Base-by-base conservation (phyloP, 1,140 invertebrate species). In the Bombus huntii region DNA sequence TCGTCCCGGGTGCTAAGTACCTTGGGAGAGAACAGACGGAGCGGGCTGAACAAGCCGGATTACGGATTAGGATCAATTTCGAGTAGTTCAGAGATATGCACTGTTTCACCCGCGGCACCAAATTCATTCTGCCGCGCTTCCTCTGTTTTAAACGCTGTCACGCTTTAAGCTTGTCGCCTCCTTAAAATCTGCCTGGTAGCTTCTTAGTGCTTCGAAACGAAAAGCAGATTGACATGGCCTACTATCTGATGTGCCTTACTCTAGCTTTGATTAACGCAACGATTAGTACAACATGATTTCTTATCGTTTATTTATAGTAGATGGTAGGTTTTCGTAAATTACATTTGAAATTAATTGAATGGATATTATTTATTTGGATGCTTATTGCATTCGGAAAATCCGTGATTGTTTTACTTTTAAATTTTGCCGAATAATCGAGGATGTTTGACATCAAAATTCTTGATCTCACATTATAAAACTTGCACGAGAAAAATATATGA, bases 61-160 rank as follows among this genome's bases (percentile, higher is more conserved):
- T 94, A 94, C 89, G 93, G 93, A 94, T 95, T 94, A 94, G 92
- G 93, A 95, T 94, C 94, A 94, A 95, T 94, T 95, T 93, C 92
- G 89, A 93, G 92, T 92, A 90, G 90, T 93, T 92, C 90, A 93
- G 91, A 91, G 92, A 93, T 94, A 93, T 92, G 90, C 91, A 94
- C 89, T 92, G 91, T 92, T 85, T 86, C 87, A 82, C 71, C 62
- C 44, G 39, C 70, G 68, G 22, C 47, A 37, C 15, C 42, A 34
- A 82, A 85, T 74, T 90, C 62, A 53, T 85, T 85, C 78, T 81
- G 62, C 34, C 78, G 84, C 44, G 71, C 57, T 37, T 66, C 42
- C 28, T 2, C 68, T 18, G 47, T 81, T 81, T 68, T 85, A 85
- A 85, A 85, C 84, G 79, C 71, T 47, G 78, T 71, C 70, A 31